These are phyloP conservation scores for Psephotus haematonotus DNA, from an alignment of 2,113 vertebrate genomes.

Conservation along the genomic window DNA sequence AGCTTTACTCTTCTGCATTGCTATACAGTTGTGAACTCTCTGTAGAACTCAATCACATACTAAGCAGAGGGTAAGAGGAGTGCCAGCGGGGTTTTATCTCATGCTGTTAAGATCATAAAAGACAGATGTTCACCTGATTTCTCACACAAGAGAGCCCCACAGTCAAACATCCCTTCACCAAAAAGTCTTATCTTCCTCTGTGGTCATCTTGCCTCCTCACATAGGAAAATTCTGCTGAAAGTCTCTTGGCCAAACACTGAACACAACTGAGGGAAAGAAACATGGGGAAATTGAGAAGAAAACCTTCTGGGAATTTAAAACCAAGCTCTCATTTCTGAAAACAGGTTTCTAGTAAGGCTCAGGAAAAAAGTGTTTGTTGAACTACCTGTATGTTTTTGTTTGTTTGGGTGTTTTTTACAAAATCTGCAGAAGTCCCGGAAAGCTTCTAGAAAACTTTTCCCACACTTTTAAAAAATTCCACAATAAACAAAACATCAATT, in stretches of 20 bases:
- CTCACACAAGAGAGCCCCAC: background rate
- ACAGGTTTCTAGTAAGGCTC: background rate
- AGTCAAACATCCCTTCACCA: background rate
- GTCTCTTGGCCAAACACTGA: background rate
- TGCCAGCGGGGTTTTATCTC: background rate
- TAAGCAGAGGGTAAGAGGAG: background rate
- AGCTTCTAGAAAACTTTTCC: background rate
- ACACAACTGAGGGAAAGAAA: background rate
- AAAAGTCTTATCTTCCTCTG: background rate
- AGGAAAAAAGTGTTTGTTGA: background rate
- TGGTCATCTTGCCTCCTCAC: background rate
- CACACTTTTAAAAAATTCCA: background rate
- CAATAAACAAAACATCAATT: background rate
- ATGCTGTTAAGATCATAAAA: background rate
- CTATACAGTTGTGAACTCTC: background rate
- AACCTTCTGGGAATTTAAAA: background rate
- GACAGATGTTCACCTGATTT: background rate
- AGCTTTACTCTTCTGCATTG: background rate
- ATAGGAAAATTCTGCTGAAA: background rate
- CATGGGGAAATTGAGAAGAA: background rate
- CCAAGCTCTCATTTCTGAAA: background rate
- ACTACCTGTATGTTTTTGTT: background rate
- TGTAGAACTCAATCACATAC: background rate
- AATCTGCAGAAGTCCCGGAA: background rate
- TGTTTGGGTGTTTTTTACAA: background rate